These are phyloP conservation scores for Hypomecis punctinalis DNA, from an alignment of 2,888 invertebrate species.

Conservation along the genomic window DNA sequence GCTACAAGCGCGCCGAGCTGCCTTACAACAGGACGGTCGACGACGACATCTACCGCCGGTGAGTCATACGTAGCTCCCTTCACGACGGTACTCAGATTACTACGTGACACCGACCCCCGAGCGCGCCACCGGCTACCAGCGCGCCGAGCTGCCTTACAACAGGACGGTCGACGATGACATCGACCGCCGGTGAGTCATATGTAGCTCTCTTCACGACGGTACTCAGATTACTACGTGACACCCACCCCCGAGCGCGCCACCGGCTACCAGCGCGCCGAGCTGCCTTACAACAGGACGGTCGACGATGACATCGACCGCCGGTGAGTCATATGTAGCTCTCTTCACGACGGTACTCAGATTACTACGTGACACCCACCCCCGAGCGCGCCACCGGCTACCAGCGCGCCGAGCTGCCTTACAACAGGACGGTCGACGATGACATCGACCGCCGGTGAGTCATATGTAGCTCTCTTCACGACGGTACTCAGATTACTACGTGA, in stretches of 20 bases:
- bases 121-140: slow-evolving; percentile 61
- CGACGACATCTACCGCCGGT: slow-evolving; percentile 79
- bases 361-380: slow-evolving; percentile 80
- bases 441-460: slow-evolving; percentile 60
- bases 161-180: slow-evolving; percentile 82
- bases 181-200: slow-evolving; percentile 46
- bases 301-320: slow-evolving; percentile 82
- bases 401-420: slow-evolving; percentile 63
- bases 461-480: slow-evolving; percentile 84
- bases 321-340: slow-evolving; percentile 37
- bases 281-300: slow-evolving; percentile 63
- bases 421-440: slow-evolving; percentile 78
- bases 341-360: slow-evolving; percentile 91
- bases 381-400: slow-evolving; percentile 65
- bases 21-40: slow-evolving; percentile 68
- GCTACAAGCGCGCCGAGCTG: slow-evolving; percentile 65
- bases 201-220: slow-evolving; percentile 86
- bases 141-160: slow-evolving; percentile 65
- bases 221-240: slow-evolving; percentile 89
- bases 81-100: slow-evolving; percentile 91
- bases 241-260: slow-evolving; percentile 52
- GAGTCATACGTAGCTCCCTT: no score
- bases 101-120: slow-evolving; percentile 84
- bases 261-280: slow-evolving; percentile 66
- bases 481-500: slow-evolving; percentile 90